A percentile compares a stretch with the other conserved stretches of the same genome.
Evolutionary conservation across 2,113 vertebrate species (phyloP).

Genomic region (Anolis sagrei): DNA sequence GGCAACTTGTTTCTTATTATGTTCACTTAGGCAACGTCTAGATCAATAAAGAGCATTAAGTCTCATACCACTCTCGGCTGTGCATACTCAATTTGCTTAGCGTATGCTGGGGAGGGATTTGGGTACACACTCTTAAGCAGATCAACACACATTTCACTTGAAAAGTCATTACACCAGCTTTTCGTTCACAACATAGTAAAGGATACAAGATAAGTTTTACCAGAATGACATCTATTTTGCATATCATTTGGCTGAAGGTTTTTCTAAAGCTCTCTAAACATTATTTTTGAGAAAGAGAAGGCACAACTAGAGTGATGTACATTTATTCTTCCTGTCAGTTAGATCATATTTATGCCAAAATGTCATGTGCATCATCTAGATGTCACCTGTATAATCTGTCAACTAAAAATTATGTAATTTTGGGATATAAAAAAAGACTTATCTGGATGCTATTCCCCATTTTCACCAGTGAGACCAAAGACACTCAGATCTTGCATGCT

Average conservation of each 20-base stretch:
- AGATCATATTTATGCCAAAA: not conserved
- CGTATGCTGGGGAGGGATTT: conserved; percentile 57
- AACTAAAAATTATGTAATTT: not conserved
- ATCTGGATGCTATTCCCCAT: not conserved
- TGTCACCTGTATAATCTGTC: not conserved
- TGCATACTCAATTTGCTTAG: conserved; percentile 66
- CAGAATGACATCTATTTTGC: conserved; percentile 40
- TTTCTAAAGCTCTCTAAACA: conserved; percentile 7
- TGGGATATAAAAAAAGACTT: not conserved
- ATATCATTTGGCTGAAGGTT: conserved; percentile 35
- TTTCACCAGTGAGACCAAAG: not conserved
- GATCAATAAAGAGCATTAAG: conserved; percentile 78
- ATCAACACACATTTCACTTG: conserved; percentile 58
- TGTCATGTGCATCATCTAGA: not conserved
- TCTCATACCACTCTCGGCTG: conserved; percentile 67
- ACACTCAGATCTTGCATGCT: not conserved
- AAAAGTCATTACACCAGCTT: conserved; percentile 30
- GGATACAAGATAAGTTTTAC: conserved; percentile 21
- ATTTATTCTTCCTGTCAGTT: not conserved
- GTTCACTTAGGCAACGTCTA: conserved; percentile 76
- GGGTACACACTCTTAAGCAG: conserved; percentile 62
- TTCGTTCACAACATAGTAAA: conserved; percentile 25
- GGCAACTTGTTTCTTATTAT: conserved; percentile 78
- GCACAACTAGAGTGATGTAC: not conserved
- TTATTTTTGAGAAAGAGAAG: conserved; percentile 30